Conservation (phyloP, 1,140 invertebrate genomes). For the Whitmania pigra region DNA sequence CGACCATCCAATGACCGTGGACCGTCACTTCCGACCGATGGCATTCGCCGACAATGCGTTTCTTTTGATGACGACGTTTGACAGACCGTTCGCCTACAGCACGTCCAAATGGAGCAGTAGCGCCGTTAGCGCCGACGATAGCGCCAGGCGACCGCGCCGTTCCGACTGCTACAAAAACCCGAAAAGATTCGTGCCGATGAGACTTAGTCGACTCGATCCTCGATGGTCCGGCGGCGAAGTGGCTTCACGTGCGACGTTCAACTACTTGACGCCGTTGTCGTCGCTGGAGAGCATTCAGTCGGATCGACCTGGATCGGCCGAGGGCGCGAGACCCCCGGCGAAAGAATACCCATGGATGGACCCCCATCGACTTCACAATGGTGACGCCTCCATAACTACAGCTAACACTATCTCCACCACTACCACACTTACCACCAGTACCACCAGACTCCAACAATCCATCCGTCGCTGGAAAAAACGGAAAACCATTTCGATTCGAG, state of each 20-base stretch:
- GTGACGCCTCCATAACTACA: neutral
- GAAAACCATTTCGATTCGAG: neutral
- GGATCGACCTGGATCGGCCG: neutral
- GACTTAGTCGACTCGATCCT: too few relatives aligned
- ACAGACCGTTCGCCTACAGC: conserved; percentile 33
- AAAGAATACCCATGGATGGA: neutral
- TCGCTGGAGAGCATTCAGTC: too few relatives aligned
- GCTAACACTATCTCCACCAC: too few relatives aligned
- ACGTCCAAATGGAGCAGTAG: conserved; percentile 29
- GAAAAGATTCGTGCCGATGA: too few relatives aligned
- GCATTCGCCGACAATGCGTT: too few relatives aligned
- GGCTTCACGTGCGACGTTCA: too few relatives aligned
- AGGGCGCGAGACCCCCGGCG: neutral
- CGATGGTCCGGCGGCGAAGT: too few relatives aligned
- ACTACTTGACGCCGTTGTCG: too few relatives aligned
- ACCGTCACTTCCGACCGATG: too few relatives aligned
- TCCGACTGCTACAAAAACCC: too few relatives aligned
- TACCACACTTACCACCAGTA: too few relatives aligned
- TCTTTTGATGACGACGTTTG: conserved; percentile 23
- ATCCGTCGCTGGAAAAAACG: neutral
- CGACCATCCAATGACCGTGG: too few relatives aligned
- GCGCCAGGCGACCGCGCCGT: conserved; percentile 25
- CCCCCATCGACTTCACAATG: neutral
- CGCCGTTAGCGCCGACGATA: conserved; percentile 31
- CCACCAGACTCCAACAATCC: neutral